Conservation (phyloP, 2,113 vertebrate species). For the Tyto alba region DNA sequence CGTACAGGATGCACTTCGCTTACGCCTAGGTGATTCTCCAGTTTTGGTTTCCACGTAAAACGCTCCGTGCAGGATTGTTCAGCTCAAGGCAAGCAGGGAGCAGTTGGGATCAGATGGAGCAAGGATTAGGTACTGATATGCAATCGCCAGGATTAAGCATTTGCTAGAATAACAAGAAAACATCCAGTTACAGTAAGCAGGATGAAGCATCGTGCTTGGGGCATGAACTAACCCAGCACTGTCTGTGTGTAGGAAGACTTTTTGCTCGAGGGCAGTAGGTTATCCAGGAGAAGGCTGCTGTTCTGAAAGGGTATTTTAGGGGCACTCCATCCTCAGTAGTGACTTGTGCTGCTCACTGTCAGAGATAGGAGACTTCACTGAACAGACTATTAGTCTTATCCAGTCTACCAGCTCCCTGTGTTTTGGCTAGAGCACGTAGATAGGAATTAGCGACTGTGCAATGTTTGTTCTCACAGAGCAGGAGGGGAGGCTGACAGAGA, state of each 20-base stretch:
- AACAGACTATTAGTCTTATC: neutral
- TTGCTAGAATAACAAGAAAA: neutral
- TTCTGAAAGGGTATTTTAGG: neutral
- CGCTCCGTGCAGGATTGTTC: fast-evolving
- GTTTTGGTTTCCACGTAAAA: neutral
- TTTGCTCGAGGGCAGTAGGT: neutral
- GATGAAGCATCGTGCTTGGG: neutral
- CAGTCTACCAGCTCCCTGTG: neutral
- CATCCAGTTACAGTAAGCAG: neutral
- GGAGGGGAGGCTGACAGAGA: conserved; percentile 1
- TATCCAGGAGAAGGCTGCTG: neutral
- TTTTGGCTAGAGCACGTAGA: neutral
- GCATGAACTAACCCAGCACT: neutral
- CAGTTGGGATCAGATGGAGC: neutral
- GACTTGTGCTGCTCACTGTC: neutral
- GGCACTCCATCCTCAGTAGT: neutral
- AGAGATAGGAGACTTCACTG: neutral
- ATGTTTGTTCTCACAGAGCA: conserved; percentile 17
- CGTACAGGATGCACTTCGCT: fast-evolving
- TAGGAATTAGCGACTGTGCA: neutral
- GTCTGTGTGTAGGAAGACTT: neutral
- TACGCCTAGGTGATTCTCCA: neutral
- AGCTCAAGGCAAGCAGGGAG: neutral
- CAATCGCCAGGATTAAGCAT: neutral
- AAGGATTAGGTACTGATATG: neutral